Percentiles rank a stretch among this genome's conserved stretches.
Evolutionary conservation across 2,888 invertebrate genomes (phyloP).

Genomic region (Drosophila hamatofila): DNA sequence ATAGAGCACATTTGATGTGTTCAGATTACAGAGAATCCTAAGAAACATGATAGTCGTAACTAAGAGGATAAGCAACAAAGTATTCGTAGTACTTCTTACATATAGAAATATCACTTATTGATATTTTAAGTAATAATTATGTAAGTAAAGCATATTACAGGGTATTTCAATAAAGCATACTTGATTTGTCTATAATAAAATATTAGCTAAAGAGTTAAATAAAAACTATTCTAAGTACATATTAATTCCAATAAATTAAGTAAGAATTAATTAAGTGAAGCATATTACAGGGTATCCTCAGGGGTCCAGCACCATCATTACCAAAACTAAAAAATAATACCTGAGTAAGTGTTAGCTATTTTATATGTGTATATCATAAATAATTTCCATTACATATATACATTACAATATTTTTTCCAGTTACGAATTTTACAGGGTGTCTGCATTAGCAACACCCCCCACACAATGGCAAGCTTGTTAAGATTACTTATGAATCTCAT

Average conservation of each 20-base stretch:
- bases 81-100: neutral
- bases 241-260: neutral
- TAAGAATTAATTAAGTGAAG: neutral
- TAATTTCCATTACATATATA: neutral
- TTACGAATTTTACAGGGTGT: neutral
- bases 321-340: too few relatives aligned
- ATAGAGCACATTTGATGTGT: neutral
- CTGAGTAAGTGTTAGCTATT: too few relatives aligned
- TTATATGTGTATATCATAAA: neutral
- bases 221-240: too few relatives aligned
- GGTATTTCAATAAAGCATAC: too few relatives aligned
- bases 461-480: constrained; percentile 1
- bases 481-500: constrained; percentile 11
- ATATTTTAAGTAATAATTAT: too few relatives aligned
- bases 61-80: neutral
- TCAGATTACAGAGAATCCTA: neutral
- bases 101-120: too few relatives aligned
- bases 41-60: neutral
- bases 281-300: neutral
- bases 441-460: neutral
- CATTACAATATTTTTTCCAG: neutral
- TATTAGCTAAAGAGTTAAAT: too few relatives aligned
- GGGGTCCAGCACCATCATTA: neutral
- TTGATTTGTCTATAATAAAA: too few relatives aligned
- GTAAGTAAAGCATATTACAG: too few relatives aligned